Base-by-base conservation (phyloP, 2,113 vertebrate species). In the Lichenostomus cassidix region DNA sequence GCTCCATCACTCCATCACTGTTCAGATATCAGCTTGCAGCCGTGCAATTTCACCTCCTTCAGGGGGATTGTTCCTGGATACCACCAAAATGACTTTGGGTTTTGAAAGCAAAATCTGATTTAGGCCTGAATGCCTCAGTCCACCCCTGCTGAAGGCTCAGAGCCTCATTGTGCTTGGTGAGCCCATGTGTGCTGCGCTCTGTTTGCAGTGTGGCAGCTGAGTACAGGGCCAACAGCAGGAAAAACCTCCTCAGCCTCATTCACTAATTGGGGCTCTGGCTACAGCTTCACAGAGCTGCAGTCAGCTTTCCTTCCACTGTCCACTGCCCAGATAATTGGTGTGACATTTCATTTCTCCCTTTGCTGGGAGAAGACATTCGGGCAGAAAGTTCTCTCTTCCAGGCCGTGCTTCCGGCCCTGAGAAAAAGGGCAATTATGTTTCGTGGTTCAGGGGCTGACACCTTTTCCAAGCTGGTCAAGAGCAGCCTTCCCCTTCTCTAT, bases 281-380 rank as follows among this genome's bases (percentile, higher is more conserved):
- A 67, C 67, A 85, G 83, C 75, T 77, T 87, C 81, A 46, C 25
- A n/a, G 83, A 86, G 53, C 37, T 27, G 44, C 29, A 83, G 87
- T 29, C 65, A 56, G 85, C 52, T 76, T 89, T 90, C 79, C 76
- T 91, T 56, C 31, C 87, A 47, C 92, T 87, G 62, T 79, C 92
- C 74, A 39, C 87, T 90, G 93, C 91, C 75, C 29, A 7, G 91
- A 62, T 96, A 96, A 97, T 93, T 92, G 96, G 92, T 74, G 91
- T 95, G 97, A 97, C 96, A 97, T 97, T 95, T 97, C 69, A 79
- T 95, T 95, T 95, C 91, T 96, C 86, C 83, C 64, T 90, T 93
- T 3, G 11, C 47, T 35, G 44, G 70, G 74, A 92, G 78, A 90
- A 63, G 87, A 90, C 15, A 11, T 55, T 84, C 8, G 1, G 84